These are phyloP conservation scores for Epicauta chinensis DNA, from an alignment of 1,140 invertebrate genomes.

Conservation along the genomic window DNA sequence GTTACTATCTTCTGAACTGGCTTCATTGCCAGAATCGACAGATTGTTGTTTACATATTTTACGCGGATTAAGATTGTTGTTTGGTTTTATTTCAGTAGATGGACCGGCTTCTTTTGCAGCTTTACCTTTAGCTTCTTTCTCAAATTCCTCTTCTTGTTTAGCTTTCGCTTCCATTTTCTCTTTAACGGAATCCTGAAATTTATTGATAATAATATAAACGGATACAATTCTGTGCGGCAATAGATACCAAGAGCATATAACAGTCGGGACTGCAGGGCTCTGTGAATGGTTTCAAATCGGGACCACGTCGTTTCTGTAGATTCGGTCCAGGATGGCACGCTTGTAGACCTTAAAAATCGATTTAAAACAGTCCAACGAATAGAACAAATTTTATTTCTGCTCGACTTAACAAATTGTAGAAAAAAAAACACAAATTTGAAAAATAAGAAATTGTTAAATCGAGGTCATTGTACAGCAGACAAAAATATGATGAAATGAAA, in stretches of 20 bases:
- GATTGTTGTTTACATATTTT: constrained; percentile 62
- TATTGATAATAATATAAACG: constrained; percentile 2
- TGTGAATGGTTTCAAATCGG: constrained; percentile 78
- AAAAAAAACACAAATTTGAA: too few species aligned
- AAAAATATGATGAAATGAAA: too few species aligned
- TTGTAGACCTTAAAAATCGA: constrained; percentile 55
- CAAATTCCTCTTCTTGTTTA: constrained; percentile 41
- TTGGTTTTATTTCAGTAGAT: constrained; percentile 20
- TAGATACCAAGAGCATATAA: constrained; percentile 76
- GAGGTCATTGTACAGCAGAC: too few species aligned
- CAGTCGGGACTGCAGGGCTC: constrained; percentile 85
- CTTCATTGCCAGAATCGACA: constrained; percentile 86
- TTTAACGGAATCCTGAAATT: constrained; percentile 67
- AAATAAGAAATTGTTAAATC: too few species aligned
- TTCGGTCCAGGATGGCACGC: constrained; percentile 88
- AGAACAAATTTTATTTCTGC: too few species aligned
- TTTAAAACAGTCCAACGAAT: not conserved
- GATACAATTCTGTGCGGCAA: not conserved
- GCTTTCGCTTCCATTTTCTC: constrained; percentile 57
- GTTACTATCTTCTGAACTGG: constrained; percentile 87
- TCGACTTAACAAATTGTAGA: too few species aligned
- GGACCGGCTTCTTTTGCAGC: constrained; percentile 12
- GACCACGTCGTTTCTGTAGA: constrained; percentile 80
- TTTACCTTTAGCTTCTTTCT: constrained; percentile 33
- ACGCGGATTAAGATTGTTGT: constrained; percentile 39